These are phyloP conservation scores for Clunio marinus DNA, from an alignment of 2,888 invertebrate genomes.

Conservation along the genomic window DNA sequence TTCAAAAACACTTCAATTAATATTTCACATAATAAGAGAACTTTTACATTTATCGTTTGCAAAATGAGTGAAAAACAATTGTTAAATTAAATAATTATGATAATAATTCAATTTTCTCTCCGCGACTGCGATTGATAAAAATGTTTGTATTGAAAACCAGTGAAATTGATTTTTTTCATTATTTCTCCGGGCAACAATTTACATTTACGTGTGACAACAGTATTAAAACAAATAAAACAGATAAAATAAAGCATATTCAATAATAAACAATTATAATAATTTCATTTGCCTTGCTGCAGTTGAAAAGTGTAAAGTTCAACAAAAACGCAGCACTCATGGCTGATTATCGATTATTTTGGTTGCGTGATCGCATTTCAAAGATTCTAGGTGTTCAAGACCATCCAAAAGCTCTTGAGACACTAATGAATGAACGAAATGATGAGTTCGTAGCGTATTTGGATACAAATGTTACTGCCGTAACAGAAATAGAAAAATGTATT, in stretches of 20 bases:
- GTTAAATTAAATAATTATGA: conserved; percentile 11
- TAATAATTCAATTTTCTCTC: background rate
- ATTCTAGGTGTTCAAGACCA: conserved; percentile 48
- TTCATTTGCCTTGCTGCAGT: background rate
- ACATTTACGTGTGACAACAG: background rate
- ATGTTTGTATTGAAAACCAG: background rate
- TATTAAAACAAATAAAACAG: conserved; percentile 10
- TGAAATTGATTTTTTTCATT: conserved; percentile 7
- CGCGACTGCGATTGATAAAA: background rate
- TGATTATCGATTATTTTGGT: conserved; percentile 65
- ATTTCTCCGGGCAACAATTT: background rate
- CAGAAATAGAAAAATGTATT: conserved; percentile 56
- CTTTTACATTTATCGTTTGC: no score
- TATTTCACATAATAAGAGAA: no score
- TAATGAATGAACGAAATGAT: conserved; percentile 53
- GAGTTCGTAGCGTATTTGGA: conserved; percentile 56
- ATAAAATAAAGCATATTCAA: conserved; percentile 15
- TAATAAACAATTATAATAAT: conserved; percentile 23
- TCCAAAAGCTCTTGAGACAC: conserved; percentile 41
- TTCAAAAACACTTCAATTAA: no score
- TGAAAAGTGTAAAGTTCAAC: background rate
- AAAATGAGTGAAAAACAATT: conserved; percentile 5
- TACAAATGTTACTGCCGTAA: conserved; percentile 52
- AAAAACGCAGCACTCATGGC: background rate
- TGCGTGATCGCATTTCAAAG: conserved; percentile 58